Base-by-base conservation (phyloP, 2,888 invertebrate species). In the Molanna angustata region DNA sequence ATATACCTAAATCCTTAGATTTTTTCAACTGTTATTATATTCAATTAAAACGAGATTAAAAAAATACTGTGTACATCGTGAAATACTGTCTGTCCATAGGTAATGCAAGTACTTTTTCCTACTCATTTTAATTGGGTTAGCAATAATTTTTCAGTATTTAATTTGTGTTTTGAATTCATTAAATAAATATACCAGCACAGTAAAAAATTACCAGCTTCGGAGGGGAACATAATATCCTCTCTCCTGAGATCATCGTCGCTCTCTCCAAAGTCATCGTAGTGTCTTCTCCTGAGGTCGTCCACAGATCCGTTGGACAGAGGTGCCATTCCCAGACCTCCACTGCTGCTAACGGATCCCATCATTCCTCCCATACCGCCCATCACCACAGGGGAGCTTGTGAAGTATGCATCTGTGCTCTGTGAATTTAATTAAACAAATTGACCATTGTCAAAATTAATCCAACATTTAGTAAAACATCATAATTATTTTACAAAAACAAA, bases 191-290 rank as follows among this genome's bases (percentile, higher is more conserved):
- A n/a, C n/a, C n/a, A n/a, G n/a, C n/a, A n/a, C n/a, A n/a, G n/a
- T n/a, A n/a, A n/a, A n/a, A 27, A 53, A 67, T 69, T 63, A 84
- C 84, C 84, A 74, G 82, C 80, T 65, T 92, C 92, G 35, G 82
- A 80, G 50, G 85, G 82, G 71, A 91, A 90, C 69, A 88, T 85
- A 62, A 93, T 92, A 67, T 92, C 90, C 68, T 92, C 93, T 60
- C 88, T 79, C 59, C 88, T 82, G 57, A 94, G 77, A 65, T 94
- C 94, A 69, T 94, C 94, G 68, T 94, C 94, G 65, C 91, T 92
- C 70, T 93, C 92, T n/a, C n/a, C n/a, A 67, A 86, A 85, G 64
- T 87, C 87, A 65, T 92, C 91, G 67, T 86, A 90, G 59, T 78
- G 72, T 11, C 80, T 72, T 56, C 80, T 76, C 61, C 79, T 74